Evolutionary conservation across 1,140 invertebrate species (phyloP).

Genomic region (Trichogramma pretiosum): DNA sequence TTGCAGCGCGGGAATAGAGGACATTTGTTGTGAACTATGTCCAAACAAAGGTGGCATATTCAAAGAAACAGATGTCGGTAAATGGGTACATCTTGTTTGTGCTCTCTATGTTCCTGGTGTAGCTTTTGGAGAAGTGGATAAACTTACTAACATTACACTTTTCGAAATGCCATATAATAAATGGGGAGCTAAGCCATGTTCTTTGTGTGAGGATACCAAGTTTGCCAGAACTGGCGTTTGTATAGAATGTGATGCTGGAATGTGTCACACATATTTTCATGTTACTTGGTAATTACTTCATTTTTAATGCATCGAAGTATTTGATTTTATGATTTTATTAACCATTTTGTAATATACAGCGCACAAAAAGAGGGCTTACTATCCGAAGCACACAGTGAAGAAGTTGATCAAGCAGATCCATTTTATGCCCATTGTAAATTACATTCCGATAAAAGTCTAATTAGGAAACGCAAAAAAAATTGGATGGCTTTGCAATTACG

Average conservation of each 20-base stretch:
- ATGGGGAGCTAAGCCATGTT: slow-evolving; percentile 86
- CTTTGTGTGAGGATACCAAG: slow-evolving; percentile 76
- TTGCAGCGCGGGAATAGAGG: slow-evolving; percentile 82
- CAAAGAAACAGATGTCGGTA: slow-evolving; percentile 91
- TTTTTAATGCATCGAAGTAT: slow-evolving; percentile 7
- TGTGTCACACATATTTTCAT: slow-evolving; percentile 96
- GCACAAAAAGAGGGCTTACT: slow-evolving; percentile 87
- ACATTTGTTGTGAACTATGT: slow-evolving; percentile 81
- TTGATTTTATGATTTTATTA: slow-evolving; percentile 3
- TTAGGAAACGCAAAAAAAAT: slow-evolving; percentile 73
- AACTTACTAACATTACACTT: slow-evolving; percentile 74
- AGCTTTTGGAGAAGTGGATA: slow-evolving; percentile 84
- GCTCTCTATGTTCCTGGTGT: slow-evolving; percentile 94
- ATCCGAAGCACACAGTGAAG: slow-evolving; percentile 86
- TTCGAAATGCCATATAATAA: slow-evolving; percentile 93
- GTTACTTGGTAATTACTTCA: slow-evolving; percentile 95
- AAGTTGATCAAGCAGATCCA: slow-evolving; percentile 90
- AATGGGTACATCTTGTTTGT: slow-evolving; percentile 97
- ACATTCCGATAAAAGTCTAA: slow-evolving; percentile 75
- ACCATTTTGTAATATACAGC: slow-evolving; percentile 45
- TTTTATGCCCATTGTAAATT: slow-evolving; percentile 95
- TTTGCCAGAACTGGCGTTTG: slow-evolving; percentile 87
- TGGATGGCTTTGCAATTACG: slow-evolving; percentile 81
- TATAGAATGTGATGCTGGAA: slow-evolving; percentile 93
- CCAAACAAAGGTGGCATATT: slow-evolving; percentile 82